A percentile compares a stretch with the other conserved stretches of the same genome.
phyloP scores from a whole-genome alignment of 2,888 invertebrate genomes.

The Nemoura dubitans region DNA sequence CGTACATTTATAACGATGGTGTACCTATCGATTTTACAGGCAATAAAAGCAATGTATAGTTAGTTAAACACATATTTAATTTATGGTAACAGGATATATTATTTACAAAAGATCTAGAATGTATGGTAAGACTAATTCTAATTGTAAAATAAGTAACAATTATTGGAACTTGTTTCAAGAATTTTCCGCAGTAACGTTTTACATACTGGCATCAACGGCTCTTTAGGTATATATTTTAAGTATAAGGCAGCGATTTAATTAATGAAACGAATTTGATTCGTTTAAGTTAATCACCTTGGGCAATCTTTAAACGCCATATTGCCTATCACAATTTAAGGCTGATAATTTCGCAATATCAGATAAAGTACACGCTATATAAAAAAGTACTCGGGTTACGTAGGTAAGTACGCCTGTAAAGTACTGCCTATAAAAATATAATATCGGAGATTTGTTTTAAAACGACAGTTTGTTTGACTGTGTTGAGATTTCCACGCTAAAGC shows the following conservation, averaged over 20 bases:
- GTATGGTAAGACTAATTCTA: neutral
- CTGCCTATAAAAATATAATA: neutral
- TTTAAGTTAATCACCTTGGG: neutral
- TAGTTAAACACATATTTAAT: neutral
- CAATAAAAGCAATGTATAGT: too few relatives aligned
- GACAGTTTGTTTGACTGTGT: neutral
- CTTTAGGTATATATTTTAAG: neutral
- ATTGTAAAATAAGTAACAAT: slow-evolving; percentile 7
- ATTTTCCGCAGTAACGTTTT: neutral
- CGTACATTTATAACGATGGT: too few relatives aligned
- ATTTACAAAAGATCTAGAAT: neutral
- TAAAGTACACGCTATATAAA: neutral
- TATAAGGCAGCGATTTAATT: neutral
- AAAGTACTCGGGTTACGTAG: neutral
- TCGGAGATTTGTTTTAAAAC: neutral
- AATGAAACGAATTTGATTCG: neutral
- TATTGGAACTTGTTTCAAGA: neutral
- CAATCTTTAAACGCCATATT: neutral
- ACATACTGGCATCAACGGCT: neutral
- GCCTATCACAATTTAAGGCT: slow-evolving; percentile 7
- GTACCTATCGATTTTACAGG: too few relatives aligned
- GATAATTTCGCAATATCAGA: neutral
- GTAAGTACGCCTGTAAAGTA: neutral
- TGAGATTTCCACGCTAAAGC: neutral
- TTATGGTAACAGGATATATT: neutral